Base-by-base conservation (phyloP, 1,140 invertebrate species). In the Solenopsis fugax region DNA sequence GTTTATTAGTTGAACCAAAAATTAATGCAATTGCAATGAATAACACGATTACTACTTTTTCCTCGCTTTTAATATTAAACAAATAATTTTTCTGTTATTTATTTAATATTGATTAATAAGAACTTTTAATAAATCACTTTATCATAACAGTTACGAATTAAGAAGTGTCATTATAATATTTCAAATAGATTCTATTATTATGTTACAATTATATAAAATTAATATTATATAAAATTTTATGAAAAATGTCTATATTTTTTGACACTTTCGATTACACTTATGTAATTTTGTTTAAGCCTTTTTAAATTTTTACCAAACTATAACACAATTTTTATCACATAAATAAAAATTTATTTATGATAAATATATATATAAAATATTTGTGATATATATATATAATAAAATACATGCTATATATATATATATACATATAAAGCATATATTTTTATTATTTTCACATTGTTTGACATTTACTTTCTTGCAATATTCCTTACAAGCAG, bases 151-250 rank as follows among this genome's bases (percentile, higher is more conserved):
- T 77, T 24, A 37, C 4, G 3, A 29, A 45, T 60, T 75, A n/a
- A 62, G 29, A 54, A 56, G 18, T 71, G 24, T 0, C 7, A 16
- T 16, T 58, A 5, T 7, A 16, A 41, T 24, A 58, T 60, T 60
- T 76, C 24, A 6, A 76, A 60, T 58, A 18, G 1, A 2, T 76
- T 76, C 21, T 24, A 60, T 18, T 76, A 24, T 16, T 58, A 58
- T 29, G 41, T 41, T 24, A 24, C 41, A 58, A 45, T 2, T 13
- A 21, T 45, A 18, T 12, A 5, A 29, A 29, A 50, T 50, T 5
- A 37, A 37, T n/a, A 54, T 54, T 54, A 50, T 21, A 45, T 18
- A 71, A 50, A 71, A 71, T 71, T 71, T 24, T 24, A 71, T 6
- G 4, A 50, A 12, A 41, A 45, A 69, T 4, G 2, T 24, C 0